Conservation (phyloP, 2,888 invertebrate genomes). For the Iselma pallidipennis region DNA sequence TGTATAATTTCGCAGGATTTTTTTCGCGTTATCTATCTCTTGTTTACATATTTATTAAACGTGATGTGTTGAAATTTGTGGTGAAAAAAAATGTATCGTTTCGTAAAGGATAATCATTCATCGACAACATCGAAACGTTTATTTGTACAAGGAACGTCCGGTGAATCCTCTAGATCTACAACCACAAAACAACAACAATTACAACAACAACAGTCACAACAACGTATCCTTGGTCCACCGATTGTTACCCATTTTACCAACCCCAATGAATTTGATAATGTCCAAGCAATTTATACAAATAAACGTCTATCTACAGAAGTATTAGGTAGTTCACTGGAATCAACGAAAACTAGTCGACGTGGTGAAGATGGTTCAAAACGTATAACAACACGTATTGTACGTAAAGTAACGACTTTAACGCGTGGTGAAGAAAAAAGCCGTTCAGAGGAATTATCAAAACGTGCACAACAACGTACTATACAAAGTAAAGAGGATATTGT, state of each 20-base stretch:
- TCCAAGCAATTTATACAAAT: constrained; percentile 81
- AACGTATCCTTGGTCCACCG: constrained; percentile 43
- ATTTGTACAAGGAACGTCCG: constrained; percentile 72
- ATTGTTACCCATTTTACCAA: constrained; percentile 50
- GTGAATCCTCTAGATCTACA: constrained; percentile 18
- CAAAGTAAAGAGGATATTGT: constrained; percentile 62
- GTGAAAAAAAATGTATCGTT: constrained; percentile 69
- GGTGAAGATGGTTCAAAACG: constrained; percentile 78
- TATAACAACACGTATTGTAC: constrained; percentile 83
- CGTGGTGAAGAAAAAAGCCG: constrained; percentile 81
- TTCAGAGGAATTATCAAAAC: constrained; percentile 69
- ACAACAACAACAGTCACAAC: constrained; percentile 12
- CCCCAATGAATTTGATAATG: constrained; percentile 55
- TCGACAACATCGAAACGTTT: constrained; percentile 64
- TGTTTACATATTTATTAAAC: background rate
- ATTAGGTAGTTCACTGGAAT: constrained; percentile 81
- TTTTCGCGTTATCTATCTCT: background rate
- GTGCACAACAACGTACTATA: constrained; percentile 57
- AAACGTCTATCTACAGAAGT: constrained; percentile 83
- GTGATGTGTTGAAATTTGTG: background rate
- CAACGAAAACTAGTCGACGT: constrained; percentile 79
- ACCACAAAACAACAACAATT: background rate
- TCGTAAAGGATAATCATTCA: constrained; percentile 67
- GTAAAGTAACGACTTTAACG: constrained; percentile 86
- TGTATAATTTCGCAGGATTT: background rate